Base-by-base conservation (phyloP, 1,140 invertebrate species). In the Theocolax elegans region DNA sequence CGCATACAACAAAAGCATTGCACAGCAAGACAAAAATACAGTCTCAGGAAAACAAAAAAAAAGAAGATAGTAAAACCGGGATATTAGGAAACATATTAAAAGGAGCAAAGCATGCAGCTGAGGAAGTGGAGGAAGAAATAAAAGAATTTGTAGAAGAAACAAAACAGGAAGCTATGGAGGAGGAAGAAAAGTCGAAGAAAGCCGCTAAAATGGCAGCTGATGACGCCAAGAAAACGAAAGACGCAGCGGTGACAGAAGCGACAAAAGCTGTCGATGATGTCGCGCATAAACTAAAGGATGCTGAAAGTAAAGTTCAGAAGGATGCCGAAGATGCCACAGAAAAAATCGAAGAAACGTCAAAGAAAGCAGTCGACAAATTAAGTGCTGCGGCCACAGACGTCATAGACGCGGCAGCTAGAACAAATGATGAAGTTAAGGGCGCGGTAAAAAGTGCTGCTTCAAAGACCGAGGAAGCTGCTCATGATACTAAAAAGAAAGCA, bases 91-190 rank as follows among this genome's bases (percentile, higher is more conserved):
- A n/a, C 2, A 72, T 71, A 15, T 67, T 74, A 6, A 74, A 74
- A 42, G 74, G 71, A 0, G 31, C 71, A 0, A 72, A 73, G 10
- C 35, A 54, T 10, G 44, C 53, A 27, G 51, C 40, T 2, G 64
- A 73, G 0, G 72, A 59, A 15, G 40, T 67, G 0, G 29, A 15
- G 0, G 54, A 64, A 0, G 54, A 58, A 0, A 40, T 51, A 0
- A 69, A 75, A 2, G 38, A 62, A n/a, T 66, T 63, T 12, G 13
- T 29, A 1, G 67, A 72, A 1, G 70, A 75, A 49, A 40, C 75
- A 10, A 69, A 69, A 25, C 38, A 44, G 29, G 21, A 42, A 8
- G 56, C 44, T n/a, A n/a, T 21, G 2, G 27, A 44, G 13, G 44
- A 62, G 13, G 17, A 4, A 49, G 46, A 49, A 49, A 49, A 19